phyloP scores from a whole-genome alignment of 2,797 vertebrate genomes.

The Spinus olivaceus region DNA sequence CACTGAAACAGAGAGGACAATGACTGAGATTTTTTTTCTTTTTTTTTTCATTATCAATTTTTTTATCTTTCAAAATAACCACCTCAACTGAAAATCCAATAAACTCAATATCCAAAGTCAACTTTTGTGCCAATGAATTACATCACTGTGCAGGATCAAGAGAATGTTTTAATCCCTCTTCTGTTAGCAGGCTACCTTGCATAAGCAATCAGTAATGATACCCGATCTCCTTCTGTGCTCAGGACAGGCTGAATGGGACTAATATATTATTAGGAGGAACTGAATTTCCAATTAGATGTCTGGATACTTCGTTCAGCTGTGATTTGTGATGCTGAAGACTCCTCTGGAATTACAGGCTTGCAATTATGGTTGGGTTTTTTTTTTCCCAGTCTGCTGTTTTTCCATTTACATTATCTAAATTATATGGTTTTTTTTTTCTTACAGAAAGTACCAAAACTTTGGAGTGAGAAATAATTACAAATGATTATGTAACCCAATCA shows the following conservation, averaged over 20 bases:
- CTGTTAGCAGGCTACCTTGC: not conserved
- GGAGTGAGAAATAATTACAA: not conserved
- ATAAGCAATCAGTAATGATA: conserved; percentile 21
- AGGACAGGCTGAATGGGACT: not conserved
- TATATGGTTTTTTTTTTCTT: not conserved
- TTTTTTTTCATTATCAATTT: not conserved
- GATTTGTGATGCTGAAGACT: conserved; percentile 11
- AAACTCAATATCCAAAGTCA: not conserved
- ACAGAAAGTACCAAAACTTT: not conserved
- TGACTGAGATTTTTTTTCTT: not conserved
- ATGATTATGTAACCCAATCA: not conserved
- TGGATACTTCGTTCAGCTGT: not conserved
- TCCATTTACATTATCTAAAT: not conserved
- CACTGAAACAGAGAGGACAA: not conserved
- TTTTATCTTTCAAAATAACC: not conserved
- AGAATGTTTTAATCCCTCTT: not conserved
- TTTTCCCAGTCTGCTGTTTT: not conserved
- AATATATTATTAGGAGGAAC: conserved; percentile 23
- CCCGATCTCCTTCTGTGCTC: not conserved
- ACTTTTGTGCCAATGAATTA: not conserved
- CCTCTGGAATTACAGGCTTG: conserved; percentile 15
- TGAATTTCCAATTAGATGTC: conserved; percentile 32
- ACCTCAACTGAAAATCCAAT: not conserved
- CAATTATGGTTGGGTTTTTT: not conserved
- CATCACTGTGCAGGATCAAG: not conserved